A percentile compares a stretch with the other conserved stretches of the same genome.
Evolutionary conservation across 37 sponge, comb jelly and placozoan species (phyloP).

Genomic region (Bolinopsis microptera): DNA sequence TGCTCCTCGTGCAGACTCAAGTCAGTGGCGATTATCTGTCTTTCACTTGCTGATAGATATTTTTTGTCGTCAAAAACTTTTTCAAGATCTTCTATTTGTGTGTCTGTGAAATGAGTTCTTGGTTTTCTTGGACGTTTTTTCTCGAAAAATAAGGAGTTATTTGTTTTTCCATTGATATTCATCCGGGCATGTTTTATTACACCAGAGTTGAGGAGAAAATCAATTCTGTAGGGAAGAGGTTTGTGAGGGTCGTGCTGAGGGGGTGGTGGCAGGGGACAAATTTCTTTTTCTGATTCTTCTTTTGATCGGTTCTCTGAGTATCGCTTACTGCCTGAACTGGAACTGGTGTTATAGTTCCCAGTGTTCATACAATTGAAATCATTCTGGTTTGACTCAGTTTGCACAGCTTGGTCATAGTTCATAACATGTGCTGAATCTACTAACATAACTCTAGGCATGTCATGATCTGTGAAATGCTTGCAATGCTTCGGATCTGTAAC

Average conservation of each 20-base stretch:
- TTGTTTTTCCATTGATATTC: background rate
- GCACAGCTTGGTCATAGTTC: conserved; percentile 39
- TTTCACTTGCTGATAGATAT: background rate
- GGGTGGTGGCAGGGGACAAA: conserved; percentile 13
- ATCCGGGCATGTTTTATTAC: conserved; percentile 29
- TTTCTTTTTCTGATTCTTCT: background rate
- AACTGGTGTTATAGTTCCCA: background rate
- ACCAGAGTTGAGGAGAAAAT: conserved; percentile 4
- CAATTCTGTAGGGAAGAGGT: conserved; percentile 31
- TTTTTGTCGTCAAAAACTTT: conserved; percentile 52
- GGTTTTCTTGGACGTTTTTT: conserved; percentile 38
- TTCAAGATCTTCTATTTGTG: conserved; percentile 6
- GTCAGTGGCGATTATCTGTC: background rate
- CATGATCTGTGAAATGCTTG: background rate
- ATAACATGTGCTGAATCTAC: background rate
- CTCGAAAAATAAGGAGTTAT: conserved; percentile 1
- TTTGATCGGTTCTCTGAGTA: background rate
- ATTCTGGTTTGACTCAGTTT: conserved; percentile 6
- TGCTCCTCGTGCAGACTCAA: conserved; percentile 18
- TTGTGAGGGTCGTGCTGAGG: conserved; percentile 29
- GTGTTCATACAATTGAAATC: background rate
- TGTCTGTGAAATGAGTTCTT: conserved; percentile 28
- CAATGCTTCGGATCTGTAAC: background rate
- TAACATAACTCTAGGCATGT: background rate
- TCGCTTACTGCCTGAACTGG: background rate